Base-by-base conservation (phyloP, 2,113 vertebrate species). In the Ornithorhynchus anatinus region DNA sequence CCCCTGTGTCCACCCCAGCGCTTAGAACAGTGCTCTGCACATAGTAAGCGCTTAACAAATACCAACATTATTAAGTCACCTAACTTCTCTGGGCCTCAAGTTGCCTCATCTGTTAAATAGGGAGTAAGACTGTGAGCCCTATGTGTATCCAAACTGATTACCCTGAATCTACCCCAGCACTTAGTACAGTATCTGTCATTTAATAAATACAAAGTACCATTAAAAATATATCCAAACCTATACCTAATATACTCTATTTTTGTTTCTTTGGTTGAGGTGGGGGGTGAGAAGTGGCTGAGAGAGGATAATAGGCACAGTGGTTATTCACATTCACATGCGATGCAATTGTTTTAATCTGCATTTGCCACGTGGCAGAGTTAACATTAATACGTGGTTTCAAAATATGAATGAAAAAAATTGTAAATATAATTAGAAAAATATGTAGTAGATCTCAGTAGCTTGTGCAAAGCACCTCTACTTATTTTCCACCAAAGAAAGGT, bases 181-280 rank as follows among this genome's bases (percentile, higher is more conserved):
- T n/a, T n/a, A n/a, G n/a, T n/a, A n/a, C n/a, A n/a, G n/a, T n/a
- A n/a, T n/a, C n/a, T n/a, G n/a, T n/a, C n/a, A n/a, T n/a, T n/a
- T n/a, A n/a, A n/a, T n/a, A n/a, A n/a, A n/a, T n/a, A n/a, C n/a
- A n/a, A n/a, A n/a, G n/a, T n/a, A n/a, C n/a, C n/a, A n/a, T n/a
- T n/a, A n/a, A n/a, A n/a, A n/a, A n/a, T n/a, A 85, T 72, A 70
- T 73, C 48, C 61, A 69, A 58, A 72, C 68, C 75, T 72, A 25
- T 72, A 51, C 67, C 40, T 71, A 52, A 22, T 61, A n/a, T n/a
- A 48, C 42, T 59, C 43, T 51, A 47, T 58, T 57, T 35, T 57
- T 52, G 22, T 39, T 67, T 16, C n/a, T 37, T 57, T 70, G 50
- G 40, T 42, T 70, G 69, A 74, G 56, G 5, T 32, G 19, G 16